Base-by-base conservation (phyloP, 2,113 vertebrate species). In the Seriola rivoliana region DNA sequence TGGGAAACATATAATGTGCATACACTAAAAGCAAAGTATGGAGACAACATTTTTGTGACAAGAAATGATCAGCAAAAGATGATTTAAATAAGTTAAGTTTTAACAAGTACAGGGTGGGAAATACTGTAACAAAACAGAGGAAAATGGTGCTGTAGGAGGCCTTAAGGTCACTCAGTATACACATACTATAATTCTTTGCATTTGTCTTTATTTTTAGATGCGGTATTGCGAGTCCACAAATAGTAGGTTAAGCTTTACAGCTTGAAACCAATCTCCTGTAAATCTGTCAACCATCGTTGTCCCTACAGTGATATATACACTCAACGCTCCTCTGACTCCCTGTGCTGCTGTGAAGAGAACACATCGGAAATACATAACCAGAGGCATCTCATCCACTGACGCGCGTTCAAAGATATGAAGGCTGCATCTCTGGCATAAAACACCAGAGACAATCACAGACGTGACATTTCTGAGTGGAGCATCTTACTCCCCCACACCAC, bases 401-500 rank as follows among this genome's bases (percentile, higher is more conserved):
- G 17, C 3, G 21, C 58, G n/a, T 54, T 86, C 84, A 64, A 25
- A 82, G 73, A 75, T 55, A 58, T 55, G 25, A 81, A 75, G 81
- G 57, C 68, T 54, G 72, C 71, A 23, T 81, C 52, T 80, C 70
- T 81, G 57, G 70, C 76, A 80, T 82, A 62, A 81, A 73, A 77
- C 71, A 40, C 19, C 54, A 66, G 25, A 86, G 67, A 88, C 64
- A 81, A 63, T 83, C 42, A 23, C 0, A 72, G 80, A 86, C 50
- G 64, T 89, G 85, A 88, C 84, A 89, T 89, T 86, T 90, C 76
- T 77, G 81, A 92, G 84, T 46, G 3, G 25, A 55, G 67, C 23
- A 2, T 71, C 75, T 21, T 25, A 71, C 74, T 66, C 81, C 64
- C 57, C 55, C 73, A 81, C 58, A 62, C 75, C 77, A 82, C 46